phyloP scores from a whole-genome alignment of 2,113 vertebrate species.

The Bubalus kerabau region DNA sequence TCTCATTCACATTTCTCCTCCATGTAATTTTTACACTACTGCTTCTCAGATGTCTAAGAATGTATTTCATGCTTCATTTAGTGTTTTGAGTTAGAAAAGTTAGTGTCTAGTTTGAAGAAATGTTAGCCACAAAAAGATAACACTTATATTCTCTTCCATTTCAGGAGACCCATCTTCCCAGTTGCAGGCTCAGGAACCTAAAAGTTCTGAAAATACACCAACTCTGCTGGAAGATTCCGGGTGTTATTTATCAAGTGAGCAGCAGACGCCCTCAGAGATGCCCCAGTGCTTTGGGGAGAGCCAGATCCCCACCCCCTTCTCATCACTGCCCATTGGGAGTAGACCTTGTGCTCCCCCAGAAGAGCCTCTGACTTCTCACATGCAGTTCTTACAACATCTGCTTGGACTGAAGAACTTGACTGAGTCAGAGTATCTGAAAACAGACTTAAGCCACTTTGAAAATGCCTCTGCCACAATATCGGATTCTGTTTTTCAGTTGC shows the following conservation, averaged over 20 bases:
- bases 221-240: slow-evolving; percentile 80
- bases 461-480: slow-evolving; percentile 76
- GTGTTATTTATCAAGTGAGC: slow-evolving; percentile 78
- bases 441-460: slow-evolving; percentile 73
- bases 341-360: not conserved
- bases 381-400: slow-evolving; percentile 86
- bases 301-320: not conserved
- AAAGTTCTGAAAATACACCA: slow-evolving; percentile 47
- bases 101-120: not conserved
- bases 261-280: slow-evolving; percentile 69
- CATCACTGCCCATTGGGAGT: slow-evolving; percentile 45
- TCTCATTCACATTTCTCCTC: not conserved
- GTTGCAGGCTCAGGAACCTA: slow-evolving; percentile 39
- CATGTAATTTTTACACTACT: not conserved
- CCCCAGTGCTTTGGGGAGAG: slow-evolving; percentile 48
- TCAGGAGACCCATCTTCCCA: slow-evolving; percentile 65
- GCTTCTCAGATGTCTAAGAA: not conserved
- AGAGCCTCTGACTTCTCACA: slow-evolving; percentile 69
- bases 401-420: slow-evolving; percentile 80
- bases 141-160: slow-evolving; percentile 62
- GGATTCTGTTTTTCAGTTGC: slow-evolving; percentile 84
- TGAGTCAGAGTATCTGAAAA: slow-evolving; percentile 60
- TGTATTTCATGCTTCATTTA: not conserved
- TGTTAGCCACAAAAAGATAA: not conserved
- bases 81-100: not conserved